These are phyloP conservation scores for Drosophila multiciliata DNA, from an alignment of 2,888 invertebrate genomes.

Conservation along the genomic window DNA sequence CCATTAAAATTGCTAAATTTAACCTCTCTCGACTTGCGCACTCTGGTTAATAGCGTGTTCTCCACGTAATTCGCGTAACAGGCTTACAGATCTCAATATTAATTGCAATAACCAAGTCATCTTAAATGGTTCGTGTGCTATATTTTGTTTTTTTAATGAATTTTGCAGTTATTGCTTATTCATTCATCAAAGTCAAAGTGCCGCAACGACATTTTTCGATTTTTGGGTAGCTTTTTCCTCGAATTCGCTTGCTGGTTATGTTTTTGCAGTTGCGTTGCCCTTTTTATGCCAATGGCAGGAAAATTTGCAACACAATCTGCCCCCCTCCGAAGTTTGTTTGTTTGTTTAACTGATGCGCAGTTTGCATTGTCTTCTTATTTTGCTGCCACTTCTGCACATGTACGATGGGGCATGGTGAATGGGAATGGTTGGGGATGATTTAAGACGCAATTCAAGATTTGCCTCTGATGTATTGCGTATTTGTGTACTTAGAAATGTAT, in stretches of 20 bases:
- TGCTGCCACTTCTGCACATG: background rate
- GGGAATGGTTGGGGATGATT: background rate
- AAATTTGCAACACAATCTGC: background rate
- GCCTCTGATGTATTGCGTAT: background rate
- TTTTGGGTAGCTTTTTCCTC: too few relatives aligned
- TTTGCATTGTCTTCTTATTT: constrained; percentile 1
- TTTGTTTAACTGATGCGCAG: constrained; percentile 21
- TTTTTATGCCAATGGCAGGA: background rate
- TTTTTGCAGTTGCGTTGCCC: background rate
- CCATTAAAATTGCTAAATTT: too few relatives aligned
- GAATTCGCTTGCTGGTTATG: background rate
- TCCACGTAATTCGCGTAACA: background rate
- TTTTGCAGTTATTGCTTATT: constrained; percentile 27
- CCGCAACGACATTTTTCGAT: constrained; percentile 20
- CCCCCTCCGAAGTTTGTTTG: background rate
- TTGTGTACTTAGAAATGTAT: background rate
- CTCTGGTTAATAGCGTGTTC: background rate
- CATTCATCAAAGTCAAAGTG: constrained; percentile 50
- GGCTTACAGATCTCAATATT: background rate
- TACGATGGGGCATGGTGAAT: background rate
- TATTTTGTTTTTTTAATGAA: constrained; percentile 23
- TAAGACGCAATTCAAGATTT: constrained; percentile 9
- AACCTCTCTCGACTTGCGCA: background rate
- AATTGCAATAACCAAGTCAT: background rate
- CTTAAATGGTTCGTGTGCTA: background rate